A percentile compares a stretch with the other conserved stretches of the same genome.
Conservation (phyloP, 2,113 vertebrate species). For the Oncorhynchus tshawytscha region DNA sequence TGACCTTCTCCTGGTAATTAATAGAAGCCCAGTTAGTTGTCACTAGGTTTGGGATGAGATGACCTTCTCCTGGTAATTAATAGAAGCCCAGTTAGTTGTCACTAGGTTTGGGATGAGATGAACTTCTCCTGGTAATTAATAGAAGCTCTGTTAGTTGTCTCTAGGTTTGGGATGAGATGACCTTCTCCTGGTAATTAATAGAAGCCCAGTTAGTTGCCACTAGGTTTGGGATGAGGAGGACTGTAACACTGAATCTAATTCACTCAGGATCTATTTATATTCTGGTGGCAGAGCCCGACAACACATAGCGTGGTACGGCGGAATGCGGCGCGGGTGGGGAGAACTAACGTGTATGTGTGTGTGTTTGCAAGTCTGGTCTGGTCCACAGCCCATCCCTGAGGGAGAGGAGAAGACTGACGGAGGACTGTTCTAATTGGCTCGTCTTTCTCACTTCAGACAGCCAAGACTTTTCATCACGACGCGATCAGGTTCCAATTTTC, state of each 20-base stretch:
- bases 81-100: too few species aligned
- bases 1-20: too few species aligned
- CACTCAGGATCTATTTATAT: background rate
- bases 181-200: too few species aligned
- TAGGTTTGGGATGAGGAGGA: background rate
- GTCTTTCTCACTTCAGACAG: constrained; percentile 66
- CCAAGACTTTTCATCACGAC: constrained; percentile 59
- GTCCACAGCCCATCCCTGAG: background rate
- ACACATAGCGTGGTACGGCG: background rate
- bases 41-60: too few species aligned
- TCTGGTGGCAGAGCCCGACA: background rate
- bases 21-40: too few species aligned
- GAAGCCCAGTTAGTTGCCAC: too few species aligned
- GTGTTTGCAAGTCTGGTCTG: background rate
- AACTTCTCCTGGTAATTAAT: too few species aligned
- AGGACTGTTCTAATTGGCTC: constrained; percentile 67
- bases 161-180: background rate
- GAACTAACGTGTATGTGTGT: background rate
- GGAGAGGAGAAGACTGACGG: constrained; percentile 38
- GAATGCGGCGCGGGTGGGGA: background rate
- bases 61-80: too few species aligned
- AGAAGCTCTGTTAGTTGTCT: too few species aligned
- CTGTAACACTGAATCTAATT: background rate
- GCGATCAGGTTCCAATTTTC: constrained; percentile 67
- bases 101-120: too few species aligned